Evolutionary conservation across 2,888 invertebrate species (phyloP).

Genomic region (Pheosia tremula): DNA sequence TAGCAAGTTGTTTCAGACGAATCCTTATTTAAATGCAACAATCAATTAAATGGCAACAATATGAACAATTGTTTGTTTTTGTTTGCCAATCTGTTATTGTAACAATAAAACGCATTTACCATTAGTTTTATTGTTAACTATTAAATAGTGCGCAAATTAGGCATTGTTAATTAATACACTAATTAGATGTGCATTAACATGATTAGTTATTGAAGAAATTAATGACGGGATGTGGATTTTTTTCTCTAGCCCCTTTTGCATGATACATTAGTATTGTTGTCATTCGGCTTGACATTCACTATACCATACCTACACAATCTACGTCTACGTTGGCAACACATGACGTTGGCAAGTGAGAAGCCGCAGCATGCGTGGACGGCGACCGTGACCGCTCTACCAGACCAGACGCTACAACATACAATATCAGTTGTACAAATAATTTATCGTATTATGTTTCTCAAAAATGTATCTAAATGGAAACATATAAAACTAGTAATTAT

Average conservation of each 20-base stretch:
- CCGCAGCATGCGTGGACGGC: slow-evolving; percentile 23
- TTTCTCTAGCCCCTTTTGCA: too few relatives aligned
- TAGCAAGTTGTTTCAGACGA: slow-evolving; percentile 2
- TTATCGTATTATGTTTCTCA: too few relatives aligned
- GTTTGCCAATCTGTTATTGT: background rate
- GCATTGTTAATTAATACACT: too few relatives aligned
- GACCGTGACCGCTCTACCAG: slow-evolving; percentile 41
- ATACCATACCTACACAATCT: background rate
- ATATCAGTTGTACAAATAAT: background rate
- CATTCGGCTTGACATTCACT: too few relatives aligned
- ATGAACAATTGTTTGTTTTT: background rate
- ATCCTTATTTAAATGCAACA: background rate
- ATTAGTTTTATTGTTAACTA: background rate
- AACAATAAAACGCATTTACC: too few relatives aligned
- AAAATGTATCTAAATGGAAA: too few relatives aligned
- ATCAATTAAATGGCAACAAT: background rate
- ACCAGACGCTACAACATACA: slow-evolving; percentile 14
- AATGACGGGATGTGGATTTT: too few relatives aligned
- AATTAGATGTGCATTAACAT: too few relatives aligned
- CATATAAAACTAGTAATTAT: slow-evolving; percentile 5
- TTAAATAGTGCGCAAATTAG: background rate
- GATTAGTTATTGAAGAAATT: too few relatives aligned
- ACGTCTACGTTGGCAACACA: background rate
- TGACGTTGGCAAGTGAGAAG: slow-evolving; percentile 29
- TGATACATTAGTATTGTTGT: too few relatives aligned